Evolutionary conservation across 2,797 vertebrate genomes (phyloP), one percentile per base, ranked within the genome.

Genomic region (Acrocephalus scirpaceus): DNA sequence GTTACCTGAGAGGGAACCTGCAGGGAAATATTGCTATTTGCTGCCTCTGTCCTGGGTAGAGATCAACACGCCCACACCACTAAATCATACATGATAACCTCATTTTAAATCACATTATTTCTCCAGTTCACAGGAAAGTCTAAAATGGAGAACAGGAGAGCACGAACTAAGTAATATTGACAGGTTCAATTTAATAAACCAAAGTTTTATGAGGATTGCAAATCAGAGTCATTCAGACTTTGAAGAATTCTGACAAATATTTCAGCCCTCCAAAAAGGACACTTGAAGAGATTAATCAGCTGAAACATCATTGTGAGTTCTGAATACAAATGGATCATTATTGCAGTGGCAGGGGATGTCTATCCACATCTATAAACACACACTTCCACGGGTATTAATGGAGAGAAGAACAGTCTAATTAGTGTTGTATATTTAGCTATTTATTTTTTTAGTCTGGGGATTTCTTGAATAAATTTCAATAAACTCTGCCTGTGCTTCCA

Each of bases 391-490:
- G 44, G 53, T 60, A 72, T 20, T 56, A 86, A 72, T 14, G 9
- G 36, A 57, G 13, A 87, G 32, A 84, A 82, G 20, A 86, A 69
- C 47, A 75, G 58, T 34, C 26, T 88, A 62, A 92, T 87, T 89
- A 86, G 13, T 18, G 13, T 22, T 75, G 76, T 18, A 16, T 56
- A 36, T 56, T 90, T 69, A 82, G 29, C 56, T 76, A 5, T 51
- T 90, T 2, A 51, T 90, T 58, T 62, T 60, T 78, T 69, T 48
- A 57, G 56, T 57, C 64, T 60, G 25, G 29, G 30, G 50, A 82
- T 93, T 94, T 86, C 70, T 86, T 69, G 40, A 48, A 67, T 76
- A 80, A 91, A 91, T 88, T 83, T 60, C 90, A 86, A 88, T 84
- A 88, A 93, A 84, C 32, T 16, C 26, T 58, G 36, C 17, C 64